Base-by-base conservation (phyloP, 2,888 invertebrate species). In the Ormyrus pomaceus region DNA sequence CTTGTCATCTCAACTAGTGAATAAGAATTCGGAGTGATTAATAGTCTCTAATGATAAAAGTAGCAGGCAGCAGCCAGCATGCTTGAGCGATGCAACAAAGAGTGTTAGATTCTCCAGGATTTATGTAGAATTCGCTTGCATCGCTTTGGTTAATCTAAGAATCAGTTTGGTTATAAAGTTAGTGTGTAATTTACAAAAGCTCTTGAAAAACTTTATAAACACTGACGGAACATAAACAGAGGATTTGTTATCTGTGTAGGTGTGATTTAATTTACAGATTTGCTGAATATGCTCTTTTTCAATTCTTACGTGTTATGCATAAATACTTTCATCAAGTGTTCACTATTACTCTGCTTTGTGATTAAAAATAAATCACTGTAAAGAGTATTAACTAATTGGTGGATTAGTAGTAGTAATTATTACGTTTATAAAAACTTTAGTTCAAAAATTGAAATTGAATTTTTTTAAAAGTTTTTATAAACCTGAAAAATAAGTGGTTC, bases 51-150 rank as follows among this genome's bases (percentile, higher is more conserved):
- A 79, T 59, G 79, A 84, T 85, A 87, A 85, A 87, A 87, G 86
- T 85, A 83, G 84, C 89, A 90, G 88, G 89, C 89, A 88, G 87
- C 89, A 90, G 89, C 88, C 89, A 89, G 85, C 90, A 90, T 90
- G 90, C 90, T 88, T 78, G 87, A 85, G 89, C 87, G 83, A 88
- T 88, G 87, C 89, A 89, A 87, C 85, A 88, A 86, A 87, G 84
- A 89, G 64, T 62, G 58, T 66, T 46, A 56, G 51, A 51, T 68
- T 65, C 55, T 61, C 55, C 65, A 50, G 58, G 19, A 6, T 66
- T 19, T 19, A 58, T n/a, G 11, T 59, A 66, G 19, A 71, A 75
- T 19, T 75, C 19, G 56, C 79, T 79, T 72, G 76, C 79, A 75
- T 71, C 79, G 79, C 71, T 62, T 79, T 55, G 13, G 8, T 61